Percentiles rank a stretch among this genome's conserved stretches.
These are phyloP conservation scores for crab-eating macaque (Macaca fascicularis) DNA, from an alignment of 2,113 vertebrate species.

Conservation along the genomic window DNA sequence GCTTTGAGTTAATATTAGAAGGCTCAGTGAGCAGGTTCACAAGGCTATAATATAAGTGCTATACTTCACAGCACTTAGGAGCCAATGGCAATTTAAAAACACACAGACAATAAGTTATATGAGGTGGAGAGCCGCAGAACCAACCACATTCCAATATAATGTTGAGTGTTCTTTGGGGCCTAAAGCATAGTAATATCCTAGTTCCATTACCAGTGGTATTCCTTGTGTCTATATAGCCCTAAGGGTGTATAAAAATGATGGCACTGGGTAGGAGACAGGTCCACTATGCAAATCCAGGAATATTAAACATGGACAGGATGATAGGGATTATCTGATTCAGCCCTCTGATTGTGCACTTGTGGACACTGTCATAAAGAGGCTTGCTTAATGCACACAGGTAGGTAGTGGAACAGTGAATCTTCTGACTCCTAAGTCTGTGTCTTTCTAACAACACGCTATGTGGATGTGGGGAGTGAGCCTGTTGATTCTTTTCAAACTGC, in stretches of 20 bases:
- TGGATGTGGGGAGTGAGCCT: neutral
- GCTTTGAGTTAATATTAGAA: conserved; percentile 29
- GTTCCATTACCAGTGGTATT: neutral
- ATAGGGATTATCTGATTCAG: neutral
- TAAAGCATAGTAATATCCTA: neutral
- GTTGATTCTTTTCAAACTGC: neutral
- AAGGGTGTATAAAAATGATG: neutral
- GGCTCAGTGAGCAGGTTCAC: neutral
- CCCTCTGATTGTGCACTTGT: neutral
- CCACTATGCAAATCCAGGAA: neutral
- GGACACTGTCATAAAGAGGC: neutral
- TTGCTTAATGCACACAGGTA: neutral
- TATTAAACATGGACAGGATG: neutral
- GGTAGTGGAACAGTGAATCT: neutral
- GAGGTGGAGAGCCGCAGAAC: neutral
- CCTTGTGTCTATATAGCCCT: neutral
- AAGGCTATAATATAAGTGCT: neutral
- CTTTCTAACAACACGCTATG: neutral
- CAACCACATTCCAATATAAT: neutral
- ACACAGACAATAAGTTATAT: neutral
- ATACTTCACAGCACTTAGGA: neutral
- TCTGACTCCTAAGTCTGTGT: neutral
- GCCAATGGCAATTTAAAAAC: conserved; percentile 30
- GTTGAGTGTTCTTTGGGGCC: neutral
- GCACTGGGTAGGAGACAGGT: neutral